Conservation (phyloP, 2,113 vertebrate species). For the Hipposideros armiger region DNA sequence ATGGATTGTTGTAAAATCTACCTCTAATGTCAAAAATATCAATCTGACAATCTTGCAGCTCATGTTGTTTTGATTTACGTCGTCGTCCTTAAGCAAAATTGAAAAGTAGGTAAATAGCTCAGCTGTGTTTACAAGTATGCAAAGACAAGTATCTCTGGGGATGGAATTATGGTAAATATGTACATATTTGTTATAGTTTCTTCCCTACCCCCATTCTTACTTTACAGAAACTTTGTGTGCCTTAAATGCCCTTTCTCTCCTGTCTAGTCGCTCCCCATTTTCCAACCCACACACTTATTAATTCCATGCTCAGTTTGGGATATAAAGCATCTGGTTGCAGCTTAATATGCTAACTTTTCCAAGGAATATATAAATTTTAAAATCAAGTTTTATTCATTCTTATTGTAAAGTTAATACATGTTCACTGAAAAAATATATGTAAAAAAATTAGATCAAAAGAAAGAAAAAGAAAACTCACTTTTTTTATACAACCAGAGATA, state of each 20-base stretch:
- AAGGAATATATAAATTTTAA: not conserved
- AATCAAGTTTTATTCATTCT: not conserved
- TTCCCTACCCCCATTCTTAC: not conserved
- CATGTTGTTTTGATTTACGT: not conserved
- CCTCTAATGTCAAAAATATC: not conserved
- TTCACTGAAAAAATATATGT: not conserved
- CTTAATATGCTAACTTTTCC: not conserved
- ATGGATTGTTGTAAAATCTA: not conserved
- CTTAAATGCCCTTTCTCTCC: not conserved
- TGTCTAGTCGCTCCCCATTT: not conserved
- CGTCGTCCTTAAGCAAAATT: not conserved
- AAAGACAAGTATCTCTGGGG: not conserved
- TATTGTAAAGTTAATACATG: not conserved
- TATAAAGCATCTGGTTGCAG: not conserved
- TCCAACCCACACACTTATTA: fast-evolving
- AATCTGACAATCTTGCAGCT: not conserved
- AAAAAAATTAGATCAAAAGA: not conserved
- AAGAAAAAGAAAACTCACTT: not conserved
- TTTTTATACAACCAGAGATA: not conserved
- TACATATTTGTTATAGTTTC: not conserved
- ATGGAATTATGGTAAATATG: not conserved
- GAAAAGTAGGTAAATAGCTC: constrained; percentile 9
- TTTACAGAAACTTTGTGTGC: not conserved
- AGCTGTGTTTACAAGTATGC: not conserved
- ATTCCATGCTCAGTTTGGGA: not conserved